Evolutionary conservation across 2,888 invertebrate genomes (phyloP).

Genomic region (Melipona bicolor): DNA sequence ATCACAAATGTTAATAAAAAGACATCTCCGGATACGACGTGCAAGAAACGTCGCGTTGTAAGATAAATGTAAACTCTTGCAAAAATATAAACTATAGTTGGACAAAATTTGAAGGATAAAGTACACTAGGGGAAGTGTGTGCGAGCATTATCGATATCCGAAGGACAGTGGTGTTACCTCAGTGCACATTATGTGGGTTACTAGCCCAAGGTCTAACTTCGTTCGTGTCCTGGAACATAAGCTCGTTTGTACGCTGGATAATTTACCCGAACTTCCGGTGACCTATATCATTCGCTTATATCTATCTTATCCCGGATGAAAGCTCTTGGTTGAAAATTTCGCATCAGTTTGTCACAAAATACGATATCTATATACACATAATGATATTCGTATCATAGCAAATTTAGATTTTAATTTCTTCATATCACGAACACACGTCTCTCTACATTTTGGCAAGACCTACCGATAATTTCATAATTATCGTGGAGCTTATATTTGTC

Average conservation of each 20-base stretch:
- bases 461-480: background rate
- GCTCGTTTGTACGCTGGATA: slow-evolving; percentile 58
- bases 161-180: slow-evolving; percentile 64
- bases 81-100: background rate
- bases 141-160: slow-evolving; percentile 61
- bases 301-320: slow-evolving; percentile 4
- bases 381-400: background rate
- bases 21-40: background rate
- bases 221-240: slow-evolving; percentile 64
- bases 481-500: background rate
- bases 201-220: slow-evolving; percentile 69
- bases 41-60: background rate
- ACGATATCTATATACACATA: background rate
- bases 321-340: background rate
- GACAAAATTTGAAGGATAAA: slow-evolving; percentile 32
- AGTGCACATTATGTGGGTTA: slow-evolving; percentile 70
- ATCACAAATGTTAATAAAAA: background rate
- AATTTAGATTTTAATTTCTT: background rate
- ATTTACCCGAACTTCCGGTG: slow-evolving; percentile 63
- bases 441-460: background rate
- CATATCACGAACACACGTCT: background rate
- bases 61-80: background rate
- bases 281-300: slow-evolving; percentile 63
- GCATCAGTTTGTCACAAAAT: background rate
- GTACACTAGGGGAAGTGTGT: slow-evolving; percentile 25